Percentiles rank a stretch among this genome's conserved stretches.
phyloP scores from a whole-genome alignment of 2,888 invertebrate genomes.

The Amphipoea lucens region DNA sequence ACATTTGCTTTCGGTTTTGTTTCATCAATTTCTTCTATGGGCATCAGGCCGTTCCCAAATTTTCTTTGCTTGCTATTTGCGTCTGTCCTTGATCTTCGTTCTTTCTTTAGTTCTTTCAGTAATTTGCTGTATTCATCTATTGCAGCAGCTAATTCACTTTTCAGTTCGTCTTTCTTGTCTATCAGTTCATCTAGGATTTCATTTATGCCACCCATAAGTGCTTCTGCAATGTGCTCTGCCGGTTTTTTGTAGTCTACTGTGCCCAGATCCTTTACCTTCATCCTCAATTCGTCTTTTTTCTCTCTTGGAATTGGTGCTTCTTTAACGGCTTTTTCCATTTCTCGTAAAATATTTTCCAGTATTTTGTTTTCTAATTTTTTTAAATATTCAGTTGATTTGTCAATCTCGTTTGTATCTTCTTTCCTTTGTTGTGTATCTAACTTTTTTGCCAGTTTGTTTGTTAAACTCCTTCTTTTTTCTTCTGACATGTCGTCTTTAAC shows the following conservation, averaged over 20 bases:
- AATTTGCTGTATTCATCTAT: conserved; percentile 18
- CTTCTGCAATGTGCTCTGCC: not conserved
- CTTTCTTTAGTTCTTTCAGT: not conserved
- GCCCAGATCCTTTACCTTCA: conserved; percentile 7
- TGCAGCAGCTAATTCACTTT: conserved; percentile 5
- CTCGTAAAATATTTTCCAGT: conserved; percentile 6
- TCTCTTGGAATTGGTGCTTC: not conserved
- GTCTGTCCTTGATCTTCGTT: not conserved
- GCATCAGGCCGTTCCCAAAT: not conserved
- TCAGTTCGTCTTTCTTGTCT: conserved; percentile 16
- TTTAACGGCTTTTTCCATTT: not conserved
- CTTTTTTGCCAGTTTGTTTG: conserved; percentile 22
- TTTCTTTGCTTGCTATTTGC: too few relatives aligned
- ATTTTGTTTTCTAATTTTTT: conserved; percentile 14
- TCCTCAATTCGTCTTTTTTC: not conserved
- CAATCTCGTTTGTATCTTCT: conserved; percentile 42
- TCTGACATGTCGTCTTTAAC: conserved; percentile 32
- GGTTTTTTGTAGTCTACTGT: not conserved
- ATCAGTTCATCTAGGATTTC: conserved; percentile 29
- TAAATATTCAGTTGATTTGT: conserved; percentile 2
- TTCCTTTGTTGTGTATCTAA: not conserved
- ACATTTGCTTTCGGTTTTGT: too few relatives aligned
- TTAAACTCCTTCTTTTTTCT: conserved; percentile 13
- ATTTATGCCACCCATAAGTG: conserved; percentile 9
- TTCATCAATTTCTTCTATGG: not conserved